Evolutionary conservation across 2,113 vertebrate species (phyloP), one percentile per base, ranked within the genome.

Genomic region (Pterocles gutturalis): DNA sequence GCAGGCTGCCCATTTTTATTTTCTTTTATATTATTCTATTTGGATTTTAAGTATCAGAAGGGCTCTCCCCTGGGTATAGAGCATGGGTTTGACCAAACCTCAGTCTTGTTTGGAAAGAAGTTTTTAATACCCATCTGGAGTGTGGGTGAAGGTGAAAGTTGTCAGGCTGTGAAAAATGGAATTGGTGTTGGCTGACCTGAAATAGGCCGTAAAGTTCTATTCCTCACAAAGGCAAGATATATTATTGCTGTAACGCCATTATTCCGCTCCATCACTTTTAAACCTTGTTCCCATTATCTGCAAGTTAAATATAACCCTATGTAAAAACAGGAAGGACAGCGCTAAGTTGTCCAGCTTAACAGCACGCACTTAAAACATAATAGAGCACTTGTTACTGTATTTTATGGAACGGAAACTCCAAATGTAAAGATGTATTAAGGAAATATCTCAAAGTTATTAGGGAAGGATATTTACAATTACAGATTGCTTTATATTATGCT

Each of bases 241-340:
- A 98, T 98, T 98, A 98, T 98, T 98, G 98, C 98, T 98, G 97
- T 98, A 98, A 98, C 94, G 90, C 98, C 98, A 98, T 98, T 98
- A 98, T 98, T 98, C 98, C 98, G 98, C 98, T 98, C 98, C 98
- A 98, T 98, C 98, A 98, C 98, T 98, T 98, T 98, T 98, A 98
- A 98, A 98, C 98, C 98, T 98, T 98, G 98, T 98, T 98, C 98
- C 98, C 98, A 98, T 98, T 98, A 98, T 98, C 98, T 98, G 93
- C 97, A 98, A 98, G 98, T 98, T 98, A 98, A 98, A 98, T 98
- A 98, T 98, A 98, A 98, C 98, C 98, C 98, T 98, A 97, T 98
- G 98, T 98, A 98, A 98, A 98, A 98, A 98, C 98, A 98, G 98
- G 98, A 98, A 98, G 98, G 98, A 98, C 98, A 98, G 97, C 31